Evolutionary conservation across 2,888 invertebrate genomes (phyloP), one percentile per base, ranked within the genome.

Genomic region (Iphiclides podalirius): DNA sequence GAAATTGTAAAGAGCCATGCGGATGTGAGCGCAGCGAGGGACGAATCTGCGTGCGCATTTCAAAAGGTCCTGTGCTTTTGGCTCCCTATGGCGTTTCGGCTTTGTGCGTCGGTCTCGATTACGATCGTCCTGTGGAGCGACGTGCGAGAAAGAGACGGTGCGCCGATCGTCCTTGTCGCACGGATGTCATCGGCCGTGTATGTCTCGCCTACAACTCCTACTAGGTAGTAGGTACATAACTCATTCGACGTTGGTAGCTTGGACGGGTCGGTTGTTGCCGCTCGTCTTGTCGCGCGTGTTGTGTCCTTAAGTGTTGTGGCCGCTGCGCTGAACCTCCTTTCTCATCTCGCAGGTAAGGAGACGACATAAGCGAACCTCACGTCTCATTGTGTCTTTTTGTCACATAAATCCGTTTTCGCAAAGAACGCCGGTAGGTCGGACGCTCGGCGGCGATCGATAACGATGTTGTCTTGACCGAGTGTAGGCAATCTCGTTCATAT

Each of bases 391-490:
- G 47, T 54, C 53, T 58, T 67, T 79, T 78, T 79, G 65, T 77
- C 75, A 78, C 66, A 78, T 54, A 61, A 73, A 71, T 66, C 38
- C 26, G 38, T 55, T 61, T 50, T 70, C 54, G 74, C 70, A 52
- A 72, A 61, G 56, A 63, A 61, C 58, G 66, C 75, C 75, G 78
- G 70, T 63, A 63, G 65, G 63, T 64, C 67, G 66, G 75, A 71
- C 70, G 76, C 76, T 73, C 74, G 72, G 59, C 68, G 57, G 55
- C 86, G 87, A 87, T 88, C 87, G 82, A 88, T 88, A 86, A 79
- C 75, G 79, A 84, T 80, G 81, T 83, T 82, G 80, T 81, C 80
- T 71, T 74, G 68, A 61, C 68, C 65, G 69, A 66, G 63, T 68
- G 67, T 66, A 66, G 64, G 64, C 52, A 61, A 66, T 64, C 65